These are phyloP conservation scores for Eupristina koningsbergeri DNA, from an alignment of 1,140 invertebrate genomes.

Conservation along the genomic window DNA sequence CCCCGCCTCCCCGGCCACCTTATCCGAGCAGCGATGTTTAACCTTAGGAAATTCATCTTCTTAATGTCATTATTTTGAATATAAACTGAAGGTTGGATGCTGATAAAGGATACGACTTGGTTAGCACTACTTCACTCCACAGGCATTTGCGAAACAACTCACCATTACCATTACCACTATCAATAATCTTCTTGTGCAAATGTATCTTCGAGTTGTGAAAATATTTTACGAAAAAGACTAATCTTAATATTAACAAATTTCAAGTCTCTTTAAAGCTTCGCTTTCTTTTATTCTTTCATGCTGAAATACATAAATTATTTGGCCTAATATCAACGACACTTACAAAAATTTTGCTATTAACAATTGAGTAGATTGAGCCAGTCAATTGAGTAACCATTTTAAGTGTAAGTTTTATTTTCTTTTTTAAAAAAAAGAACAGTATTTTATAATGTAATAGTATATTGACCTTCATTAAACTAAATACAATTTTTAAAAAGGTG, in stretches of 20 bases:
- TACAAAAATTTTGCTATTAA: not conserved
- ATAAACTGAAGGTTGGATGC: too few species aligned
- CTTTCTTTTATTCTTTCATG: not conserved
- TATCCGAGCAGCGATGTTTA: constrained; percentile 80
- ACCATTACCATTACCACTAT: not conserved
- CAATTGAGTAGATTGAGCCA: not conserved
- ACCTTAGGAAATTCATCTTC: constrained; percentile 77
- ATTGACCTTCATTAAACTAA: too few species aligned
- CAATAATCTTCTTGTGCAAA: not conserved
- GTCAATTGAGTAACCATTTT: not conserved
- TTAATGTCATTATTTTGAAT: constrained; percentile 73
- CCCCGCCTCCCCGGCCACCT: constrained; percentile 79
- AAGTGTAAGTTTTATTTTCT: too few species aligned
- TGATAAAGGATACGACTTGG: too few species aligned
- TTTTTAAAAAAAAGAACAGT: too few species aligned
- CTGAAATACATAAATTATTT: not conserved
- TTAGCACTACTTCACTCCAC: too few species aligned
- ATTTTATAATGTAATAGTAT: too few species aligned
- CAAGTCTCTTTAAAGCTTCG: not conserved
- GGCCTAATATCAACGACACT: too few species aligned
- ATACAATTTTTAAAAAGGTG: too few species aligned
- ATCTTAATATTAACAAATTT: too few species aligned
- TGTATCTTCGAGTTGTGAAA: not conserved
- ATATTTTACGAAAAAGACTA: not conserved
- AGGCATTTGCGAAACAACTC: too few species aligned